These are phyloP conservation scores for Neogobius melanostomus DNA, from an alignment of 2,113 vertebrate genomes.

Conservation along the genomic window DNA sequence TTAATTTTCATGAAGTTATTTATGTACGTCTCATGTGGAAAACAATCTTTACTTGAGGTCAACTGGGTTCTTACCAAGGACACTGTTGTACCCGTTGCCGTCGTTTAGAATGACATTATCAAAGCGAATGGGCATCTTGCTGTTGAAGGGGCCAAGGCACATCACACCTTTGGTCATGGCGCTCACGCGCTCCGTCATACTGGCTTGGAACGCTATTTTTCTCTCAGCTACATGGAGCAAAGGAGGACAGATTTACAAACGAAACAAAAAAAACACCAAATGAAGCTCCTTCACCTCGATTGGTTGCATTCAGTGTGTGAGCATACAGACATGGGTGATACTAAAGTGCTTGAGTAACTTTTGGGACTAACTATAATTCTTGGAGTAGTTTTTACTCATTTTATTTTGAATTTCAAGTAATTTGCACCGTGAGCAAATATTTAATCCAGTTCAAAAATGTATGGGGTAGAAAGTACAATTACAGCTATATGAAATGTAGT, in stretches of 20 bases:
- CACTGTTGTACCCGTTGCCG: conserved; percentile 63
- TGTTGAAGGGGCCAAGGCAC: conserved; percentile 76
- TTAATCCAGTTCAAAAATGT: too few relatives aligned
- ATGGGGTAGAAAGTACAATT: too few relatives aligned
- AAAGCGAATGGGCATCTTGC: conserved; percentile 65
- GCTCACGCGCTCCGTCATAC: conserved; percentile 24
- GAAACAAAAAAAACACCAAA: neutral
- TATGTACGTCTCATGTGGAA: neutral
- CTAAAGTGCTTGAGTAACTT: too few relatives aligned
- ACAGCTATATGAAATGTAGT: too few relatives aligned
- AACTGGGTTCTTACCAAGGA: conserved; percentile 57
- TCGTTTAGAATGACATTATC: conserved; percentile 52
- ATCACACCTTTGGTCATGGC: too few relatives aligned
- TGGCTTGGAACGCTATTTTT: conserved; percentile 66
- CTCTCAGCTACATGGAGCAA: conserved; percentile 32
- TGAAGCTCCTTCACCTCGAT: neutral
- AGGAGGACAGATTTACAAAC: neutral
- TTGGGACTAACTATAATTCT: too few relatives aligned
- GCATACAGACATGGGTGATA: too few relatives aligned
- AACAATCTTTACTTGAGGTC: conserved; percentile 8
- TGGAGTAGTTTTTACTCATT: too few relatives aligned
- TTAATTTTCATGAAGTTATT: neutral
- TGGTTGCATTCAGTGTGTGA: too few relatives aligned
- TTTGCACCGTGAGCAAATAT: too few relatives aligned
- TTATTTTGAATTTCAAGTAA: too few relatives aligned